These are phyloP conservation scores for Catocala sponsa DNA, from an alignment of 2,888 invertebrate species.

Conservation along the genomic window DNA sequence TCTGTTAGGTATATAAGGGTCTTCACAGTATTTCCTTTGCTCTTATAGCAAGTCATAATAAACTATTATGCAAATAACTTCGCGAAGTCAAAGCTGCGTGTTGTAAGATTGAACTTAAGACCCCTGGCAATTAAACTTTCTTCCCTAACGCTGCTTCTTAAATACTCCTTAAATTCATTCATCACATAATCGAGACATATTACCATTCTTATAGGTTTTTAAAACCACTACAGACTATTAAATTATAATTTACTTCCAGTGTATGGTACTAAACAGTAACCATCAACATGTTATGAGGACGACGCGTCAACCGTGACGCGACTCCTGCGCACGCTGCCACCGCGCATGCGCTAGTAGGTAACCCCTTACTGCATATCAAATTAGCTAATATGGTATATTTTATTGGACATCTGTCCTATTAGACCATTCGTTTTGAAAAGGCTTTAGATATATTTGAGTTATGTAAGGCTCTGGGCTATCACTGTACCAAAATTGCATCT, in stretches of 20 bases:
- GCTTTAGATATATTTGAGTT: too few species aligned
- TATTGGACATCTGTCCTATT: constrained; percentile 59
- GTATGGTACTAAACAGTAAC: neutral
- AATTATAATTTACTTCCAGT: constrained; percentile 7
- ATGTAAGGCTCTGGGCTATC: too few species aligned
- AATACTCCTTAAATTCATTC: too few species aligned
- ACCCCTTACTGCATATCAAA: constrained; percentile 50
- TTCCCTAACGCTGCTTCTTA: too few species aligned
- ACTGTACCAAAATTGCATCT: too few species aligned
- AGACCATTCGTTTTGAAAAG: neutral
- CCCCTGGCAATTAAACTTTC: too few species aligned
- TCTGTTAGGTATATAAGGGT: too few species aligned
- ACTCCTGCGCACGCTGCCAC: constrained; percentile 27
- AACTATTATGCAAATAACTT: too few species aligned
- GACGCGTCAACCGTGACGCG: constrained; percentile 7
- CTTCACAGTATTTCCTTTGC: too few species aligned
- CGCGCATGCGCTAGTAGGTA: constrained; percentile 38
- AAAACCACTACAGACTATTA: constrained; percentile 7
- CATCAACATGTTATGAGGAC: constrained; percentile 3
- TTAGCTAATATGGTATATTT: constrained; percentile 63
- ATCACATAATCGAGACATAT: neutral
- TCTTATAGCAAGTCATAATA: too few species aligned
- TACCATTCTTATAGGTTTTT: neutral
- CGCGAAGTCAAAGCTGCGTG: too few species aligned
- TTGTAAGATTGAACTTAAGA: too few species aligned